Evolutionary conservation across 2,888 invertebrate genomes (phyloP), one percentile per base, ranked within the genome.

Genomic region (Panzeria rudis): DNA sequence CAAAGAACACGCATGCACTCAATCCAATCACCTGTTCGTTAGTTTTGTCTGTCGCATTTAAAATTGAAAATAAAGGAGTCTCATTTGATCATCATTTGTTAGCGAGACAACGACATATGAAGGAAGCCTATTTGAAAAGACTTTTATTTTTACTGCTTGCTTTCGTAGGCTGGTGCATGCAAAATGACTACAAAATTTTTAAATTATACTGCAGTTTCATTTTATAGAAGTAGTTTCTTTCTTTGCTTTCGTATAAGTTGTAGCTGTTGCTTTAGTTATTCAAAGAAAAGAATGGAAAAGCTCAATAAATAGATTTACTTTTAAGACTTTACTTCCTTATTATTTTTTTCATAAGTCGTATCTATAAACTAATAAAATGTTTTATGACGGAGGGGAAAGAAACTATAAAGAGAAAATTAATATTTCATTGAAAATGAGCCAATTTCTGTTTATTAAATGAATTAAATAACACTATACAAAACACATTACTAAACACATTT

Each of bases 1-100:
- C 61, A 69, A 73, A 69, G 38, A 77, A 81, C 81, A 77, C 77
- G 77, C 77, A 81, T 62, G 72, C 73, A 73, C 23, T 71, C 25
- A 73, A 84, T 69, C 61, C 75, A 15, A 80, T 80, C 80, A 84
- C 76, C 61, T 81, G 77, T 61, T 66, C 73, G 69, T 68, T 69
- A 23, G 47, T 62, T 25, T 68, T 17, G 20, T 35, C 11, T 56
- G 47, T 38, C 23, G 35, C 62, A 47, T 66, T 32, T 47, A n/a
- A 32, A 13, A 35, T 25, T 71, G 11, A 47, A 82, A 54, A 66
- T 44, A 13, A 78, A 75, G 29, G 41, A 75, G 32, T 56, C 69
- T 50, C 15, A 47, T 44, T 38, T 61, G 13, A 15, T 50, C 20
- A 9, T 6, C 23, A 23, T 11, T 54, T 76, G 35, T 32, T n/a